Conservation (phyloP, 2,113 vertebrate genomes). For the Daphoenositta chrysoptera region DNA sequence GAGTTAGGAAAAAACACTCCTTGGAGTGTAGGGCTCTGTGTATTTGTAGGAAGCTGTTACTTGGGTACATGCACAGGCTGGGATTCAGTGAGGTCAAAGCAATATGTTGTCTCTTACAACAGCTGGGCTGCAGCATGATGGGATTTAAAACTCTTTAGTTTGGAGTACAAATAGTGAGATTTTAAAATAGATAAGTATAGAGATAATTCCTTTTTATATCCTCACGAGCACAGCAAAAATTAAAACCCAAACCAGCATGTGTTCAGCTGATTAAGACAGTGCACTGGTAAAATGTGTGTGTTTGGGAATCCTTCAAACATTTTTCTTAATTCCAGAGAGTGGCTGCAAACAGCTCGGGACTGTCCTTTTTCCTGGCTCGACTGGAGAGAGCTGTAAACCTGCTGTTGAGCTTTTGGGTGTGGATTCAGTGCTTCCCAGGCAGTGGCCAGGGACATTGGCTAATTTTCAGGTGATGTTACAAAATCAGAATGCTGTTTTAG, state of each 20-base stretch:
- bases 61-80: accelerated
- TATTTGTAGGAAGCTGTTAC: neutral
- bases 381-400: neutral
- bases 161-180: neutral
- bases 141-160: neutral
- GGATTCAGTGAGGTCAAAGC: neutral
- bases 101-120: neutral
- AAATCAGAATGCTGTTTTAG: neutral
- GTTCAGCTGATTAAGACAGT: neutral
- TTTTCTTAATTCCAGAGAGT: neutral
- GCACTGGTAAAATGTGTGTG: neutral
- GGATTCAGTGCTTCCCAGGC: neutral
- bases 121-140: neutral
- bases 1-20: neutral
- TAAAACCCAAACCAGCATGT: neutral
- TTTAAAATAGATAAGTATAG: neutral
- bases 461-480: neutral
- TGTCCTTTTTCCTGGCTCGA: neutral
- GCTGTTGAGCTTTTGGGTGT: neutral
- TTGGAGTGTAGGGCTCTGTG: neutral
- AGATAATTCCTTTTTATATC: neutral
- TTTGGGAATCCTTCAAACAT: neutral
- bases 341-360: neutral
- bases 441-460: neutral
- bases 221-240: neutral